Evolutionary conservation across 2,113 vertebrate genomes (phyloP).

Genomic region (Hydrochoerus hydrochaeris): DNA sequence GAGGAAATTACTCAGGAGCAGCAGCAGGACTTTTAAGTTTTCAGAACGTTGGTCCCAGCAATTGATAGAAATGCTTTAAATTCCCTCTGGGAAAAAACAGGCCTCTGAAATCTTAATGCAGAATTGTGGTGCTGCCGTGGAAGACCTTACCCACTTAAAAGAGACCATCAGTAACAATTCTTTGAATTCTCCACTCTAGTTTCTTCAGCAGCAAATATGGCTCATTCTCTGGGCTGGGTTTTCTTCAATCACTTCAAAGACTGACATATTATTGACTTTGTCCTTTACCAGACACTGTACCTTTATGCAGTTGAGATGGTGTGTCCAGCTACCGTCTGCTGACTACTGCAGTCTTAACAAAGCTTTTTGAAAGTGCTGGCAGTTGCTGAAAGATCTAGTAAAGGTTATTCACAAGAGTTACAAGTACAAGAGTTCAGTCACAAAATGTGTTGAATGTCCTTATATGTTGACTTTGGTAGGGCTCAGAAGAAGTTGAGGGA

Average conservation of each 20-base stretch:
- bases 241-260: neutral
- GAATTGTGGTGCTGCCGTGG: slow-evolving; percentile 97
- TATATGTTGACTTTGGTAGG: slow-evolving; percentile 98
- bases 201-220: neutral
- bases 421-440: slow-evolving; percentile 97
- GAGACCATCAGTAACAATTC: slow-evolving; percentile 97
- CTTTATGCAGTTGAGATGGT: neutral
- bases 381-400: neutral
- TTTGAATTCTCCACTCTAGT: neutral
- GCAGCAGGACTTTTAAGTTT: neutral
- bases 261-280: neutral
- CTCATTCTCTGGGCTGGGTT: neutral
- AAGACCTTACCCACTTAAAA: slow-evolving; percentile 97
- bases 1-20: neutral
- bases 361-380: neutral
- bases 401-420: slow-evolving; percentile 88
- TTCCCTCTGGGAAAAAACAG: slow-evolving; percentile 98
- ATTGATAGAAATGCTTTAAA: slow-evolving; percentile 98
- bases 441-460: slow-evolving; percentile 97
- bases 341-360: neutral
- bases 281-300: neutral
- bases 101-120: slow-evolving; percentile 99
- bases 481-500: slow-evolving; percentile 97
- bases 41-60: slow-evolving; percentile 89
- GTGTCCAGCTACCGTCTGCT: neutral